Evolutionary conservation across 1,140 invertebrate genomes (phyloP).

Genomic region (Listronotus oregonensis): DNA sequence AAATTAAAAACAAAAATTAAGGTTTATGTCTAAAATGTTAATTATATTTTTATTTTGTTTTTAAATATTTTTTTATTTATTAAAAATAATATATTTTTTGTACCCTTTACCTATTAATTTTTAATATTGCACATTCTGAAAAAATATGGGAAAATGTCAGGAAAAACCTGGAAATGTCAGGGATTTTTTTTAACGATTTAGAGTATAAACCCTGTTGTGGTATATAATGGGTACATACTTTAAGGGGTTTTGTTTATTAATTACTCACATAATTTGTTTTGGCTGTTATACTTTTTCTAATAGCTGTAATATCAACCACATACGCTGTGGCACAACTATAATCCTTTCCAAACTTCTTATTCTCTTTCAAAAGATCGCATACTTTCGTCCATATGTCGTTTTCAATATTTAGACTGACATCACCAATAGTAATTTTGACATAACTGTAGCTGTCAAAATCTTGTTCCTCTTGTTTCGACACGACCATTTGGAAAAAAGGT

Average conservation of each 20-base stretch:
- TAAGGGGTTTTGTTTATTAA: neutral
- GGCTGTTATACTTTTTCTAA: constrained; percentile 41
- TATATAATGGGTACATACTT: neutral
- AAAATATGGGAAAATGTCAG: too few species aligned
- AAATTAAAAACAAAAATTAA: too few species aligned
- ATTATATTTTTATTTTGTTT: too few species aligned
- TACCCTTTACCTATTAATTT: too few species aligned
- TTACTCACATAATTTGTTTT: constrained; percentile 36
- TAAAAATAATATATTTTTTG: too few species aligned
- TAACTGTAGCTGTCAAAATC: constrained; percentile 68
- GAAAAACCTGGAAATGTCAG: too few species aligned
- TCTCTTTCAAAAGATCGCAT: constrained; percentile 36
- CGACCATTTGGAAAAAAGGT: constrained; percentile 70
- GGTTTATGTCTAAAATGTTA: too few species aligned
- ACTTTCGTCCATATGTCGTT: constrained; percentile 69
- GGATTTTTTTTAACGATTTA: too few species aligned
- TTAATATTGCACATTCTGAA: too few species aligned
- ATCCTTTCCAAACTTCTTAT: constrained; percentile 42
- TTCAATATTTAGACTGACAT: constrained; percentile 76
- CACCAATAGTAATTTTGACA: constrained; percentile 71
- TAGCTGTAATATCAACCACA: constrained; percentile 44
- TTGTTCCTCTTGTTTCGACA: constrained; percentile 59
- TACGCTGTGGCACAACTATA: constrained; percentile 34
- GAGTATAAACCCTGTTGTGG: neutral
- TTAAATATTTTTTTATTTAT: too few species aligned